Evolutionary conservation across 23 tunicate species (phyloP), one percentile per base, ranked within the genome.

Genomic region (Trididemnum miniatum): DNA sequence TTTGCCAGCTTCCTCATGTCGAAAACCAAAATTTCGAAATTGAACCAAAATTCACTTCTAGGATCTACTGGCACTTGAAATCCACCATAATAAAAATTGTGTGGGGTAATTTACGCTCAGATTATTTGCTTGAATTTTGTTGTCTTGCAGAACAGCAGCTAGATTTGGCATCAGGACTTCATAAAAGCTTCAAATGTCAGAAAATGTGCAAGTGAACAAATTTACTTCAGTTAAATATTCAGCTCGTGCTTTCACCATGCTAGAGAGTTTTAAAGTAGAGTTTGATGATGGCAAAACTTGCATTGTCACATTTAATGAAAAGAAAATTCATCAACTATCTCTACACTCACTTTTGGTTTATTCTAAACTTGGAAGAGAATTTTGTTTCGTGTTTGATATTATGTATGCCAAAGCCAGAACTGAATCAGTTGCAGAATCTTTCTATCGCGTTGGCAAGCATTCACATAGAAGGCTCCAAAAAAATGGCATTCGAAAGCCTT

Each of bases 331-430:
- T 35, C 20, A 12, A 44, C 40, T 76, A 0, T 76, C 44, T 64
- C 44, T 64, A 1, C 31, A 76, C 65, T 50, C 81, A 1, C 15
- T 44, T 44, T 30, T 36, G 20, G 2, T 72, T 20, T 76, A 76
- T 27, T 2, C 81, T 2, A 15, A 1, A 2, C 40, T 76, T 23
- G 81, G 81, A 1, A 52, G 26, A 50, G 81, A 76, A 51, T 76
- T 76, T 44, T 76, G 81, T n/a, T 26, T 74, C n/a, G 80, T 76
- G 31, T 76, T 76, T 76, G 81, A 76, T 23, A 76, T 49, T 18
- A 50, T 76, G 64, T 76, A 76, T 50, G 32, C 81, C 1, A 76
- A 76, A 76, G 50, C 81, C 4, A 64, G 81, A n/a, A 76, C 64
- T 1, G 81, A 51, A 49, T 12, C 80, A 2, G 81, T 76, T 51